Evolutionary conservation across 2,888 invertebrate species (phyloP), one percentile per base, ranked within the genome.

Genomic region (Ormyrus pomaceus): DNA sequence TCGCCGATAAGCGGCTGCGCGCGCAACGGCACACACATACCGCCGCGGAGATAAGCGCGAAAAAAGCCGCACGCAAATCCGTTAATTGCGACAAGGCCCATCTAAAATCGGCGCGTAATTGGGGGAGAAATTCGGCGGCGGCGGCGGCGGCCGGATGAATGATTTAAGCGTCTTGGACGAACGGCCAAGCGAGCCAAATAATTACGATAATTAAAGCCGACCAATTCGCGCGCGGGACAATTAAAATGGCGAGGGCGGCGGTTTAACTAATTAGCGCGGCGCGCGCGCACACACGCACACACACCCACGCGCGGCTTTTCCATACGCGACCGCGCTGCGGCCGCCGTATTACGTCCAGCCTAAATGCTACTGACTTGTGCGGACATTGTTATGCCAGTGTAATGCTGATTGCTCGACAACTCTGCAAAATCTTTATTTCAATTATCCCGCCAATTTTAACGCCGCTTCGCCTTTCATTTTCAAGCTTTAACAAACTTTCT

Each of bases 151-250:
- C 34, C 34, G 34, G 34, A 34, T 65, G 64, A 78, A 58, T 74
- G 81, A 75, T 74, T 77, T 69, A 65, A 48, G 6, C 66, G 74
- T 80, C 82, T 80, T 82, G 77, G 75, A 77, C 86, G 86, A 87
- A 87, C 86, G 87, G 84, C 85, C 87, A 86, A 86, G 86, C 87
- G 88, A 84, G 86, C 86, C 84, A 85, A 87, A 89, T 89, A 89
- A 89, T 89, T 87, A 87, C 86, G 87, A 88, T 89, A 89, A 89
- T 89, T 89, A 88, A 88, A 88, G 87, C 86, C 88, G 88, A 88
- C 89, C 89, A 89, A 89, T 89, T 86, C 84, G 84, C 86, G 87
- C 88, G 81, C 82, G 81, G 83, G 85, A 86, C 86, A 86, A 86
- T 86, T 86, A 86, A 86, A 85, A 84, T 84, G 84, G 84, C 82